Evolutionary conservation across 1,140 invertebrate species (phyloP).

Genomic region (Diabrotica virgifera): DNA sequence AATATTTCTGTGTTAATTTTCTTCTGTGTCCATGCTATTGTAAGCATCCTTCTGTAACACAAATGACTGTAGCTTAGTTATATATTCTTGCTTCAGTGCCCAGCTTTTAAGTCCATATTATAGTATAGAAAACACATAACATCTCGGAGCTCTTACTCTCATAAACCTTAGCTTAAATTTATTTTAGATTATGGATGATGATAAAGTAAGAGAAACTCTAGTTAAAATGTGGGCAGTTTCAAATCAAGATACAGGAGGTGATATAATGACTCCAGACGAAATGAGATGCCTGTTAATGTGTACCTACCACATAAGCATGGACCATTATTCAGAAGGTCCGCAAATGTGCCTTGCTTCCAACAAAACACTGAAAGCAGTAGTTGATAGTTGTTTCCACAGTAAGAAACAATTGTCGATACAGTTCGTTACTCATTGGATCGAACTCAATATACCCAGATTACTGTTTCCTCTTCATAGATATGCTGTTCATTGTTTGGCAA

Average conservation of each 20-base stretch:
- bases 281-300: constrained; percentile 63
- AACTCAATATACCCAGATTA: constrained; percentile 70
- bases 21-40: too few relatives aligned
- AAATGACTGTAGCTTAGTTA: too few relatives aligned
- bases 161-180: background rate
- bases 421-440: constrained; percentile 77
- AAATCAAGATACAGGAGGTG: constrained; percentile 44
- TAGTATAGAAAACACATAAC: too few relatives aligned
- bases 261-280: constrained; percentile 56
- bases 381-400: constrained; percentile 75
- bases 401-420: constrained; percentile 69
- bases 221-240: constrained; percentile 51
- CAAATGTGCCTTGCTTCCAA: constrained; percentile 60
- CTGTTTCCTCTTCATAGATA: constrained; percentile 75
- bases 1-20: too few relatives aligned
- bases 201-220: constrained; percentile 36
- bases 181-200: constrained; percentile 45
- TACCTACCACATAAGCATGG: constrained; percentile 74
- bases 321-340: constrained; percentile 64
- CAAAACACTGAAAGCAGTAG: constrained; percentile 65
- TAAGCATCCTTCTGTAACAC: too few relatives aligned
- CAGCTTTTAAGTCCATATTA: too few relatives aligned
- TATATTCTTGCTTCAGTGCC: too few relatives aligned
- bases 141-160: too few relatives aligned
- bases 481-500: constrained; percentile 70